These are phyloP conservation scores for Orestias chungarensis DNA, from an alignment of 2,797 vertebrate species.

Conservation along the genomic window DNA sequence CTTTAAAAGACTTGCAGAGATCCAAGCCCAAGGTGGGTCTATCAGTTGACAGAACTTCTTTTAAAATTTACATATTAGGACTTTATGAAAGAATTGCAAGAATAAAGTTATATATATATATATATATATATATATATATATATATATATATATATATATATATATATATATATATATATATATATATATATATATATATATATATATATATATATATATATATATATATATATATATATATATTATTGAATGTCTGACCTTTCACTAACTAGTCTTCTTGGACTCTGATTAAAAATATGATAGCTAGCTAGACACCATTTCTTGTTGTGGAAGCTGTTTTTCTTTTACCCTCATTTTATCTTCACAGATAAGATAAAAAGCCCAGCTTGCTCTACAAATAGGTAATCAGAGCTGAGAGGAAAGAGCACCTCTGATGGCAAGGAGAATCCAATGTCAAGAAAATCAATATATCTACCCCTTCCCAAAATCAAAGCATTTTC, in stretches of 20 bases:
- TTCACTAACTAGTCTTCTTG: slow-evolving; percentile 49
- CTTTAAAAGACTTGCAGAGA: background rate
- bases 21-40: too few relatives aligned
- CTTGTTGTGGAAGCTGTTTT: slow-evolving; percentile 57
- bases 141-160: slow-evolving; percentile 30
- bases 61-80: too few relatives aligned
- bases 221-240: slow-evolving; percentile 32
- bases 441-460: slow-evolving; percentile 75
- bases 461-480: slow-evolving; percentile 71
- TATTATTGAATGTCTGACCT: slow-evolving; percentile 65
- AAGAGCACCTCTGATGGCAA: slow-evolving; percentile 68
- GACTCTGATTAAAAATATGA: slow-evolving; percentile 60
- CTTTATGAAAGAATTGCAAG: too few relatives aligned
- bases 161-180: background rate
- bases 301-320: slow-evolving; percentile 51
- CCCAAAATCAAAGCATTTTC: slow-evolving; percentile 66
- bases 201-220: too few relatives aligned
- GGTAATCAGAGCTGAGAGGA: slow-evolving; percentile 71
- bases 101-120: too few relatives aligned
- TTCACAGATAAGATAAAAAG: slow-evolving; percentile 69
- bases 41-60: too few relatives aligned
- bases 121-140: too few relatives aligned
- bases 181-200: too few relatives aligned
- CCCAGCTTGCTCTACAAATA: slow-evolving; percentile 55
- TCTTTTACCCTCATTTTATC: slow-evolving; percentile 70